phyloP scores from a whole-genome alignment of 2,113 vertebrate species.

The Caracal caracal region DNA sequence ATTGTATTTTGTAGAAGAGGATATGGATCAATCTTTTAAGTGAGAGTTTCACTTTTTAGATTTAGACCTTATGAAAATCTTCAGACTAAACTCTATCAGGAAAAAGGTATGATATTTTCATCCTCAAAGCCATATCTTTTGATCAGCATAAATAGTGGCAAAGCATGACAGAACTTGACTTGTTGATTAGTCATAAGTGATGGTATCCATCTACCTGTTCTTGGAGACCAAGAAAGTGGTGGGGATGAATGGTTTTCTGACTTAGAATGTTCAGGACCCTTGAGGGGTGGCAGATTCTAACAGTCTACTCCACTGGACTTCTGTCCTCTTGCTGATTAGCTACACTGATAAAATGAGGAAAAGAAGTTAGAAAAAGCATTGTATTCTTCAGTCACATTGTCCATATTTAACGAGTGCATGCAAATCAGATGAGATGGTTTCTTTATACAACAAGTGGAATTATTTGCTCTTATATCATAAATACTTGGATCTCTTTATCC shows the following conservation, averaged over 20 bases:
- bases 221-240: neutral
- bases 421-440: neutral
- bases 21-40: neutral
- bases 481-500: neutral
- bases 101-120: constrained; percentile 7
- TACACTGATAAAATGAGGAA: neutral
- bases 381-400: neutral
- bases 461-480: neutral
- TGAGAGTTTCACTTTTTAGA: constrained; percentile 1
- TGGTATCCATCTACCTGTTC: neutral
- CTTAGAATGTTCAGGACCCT: neutral
- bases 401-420: neutral
- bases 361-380: neutral
- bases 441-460: neutral
- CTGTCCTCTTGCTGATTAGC: neutral
- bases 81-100: constrained; percentile 4
- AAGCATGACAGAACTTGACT: neutral
- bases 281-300: neutral
- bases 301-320: neutral
- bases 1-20: neutral
- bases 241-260: neutral
- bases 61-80: constrained; percentile 1
- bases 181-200: neutral
- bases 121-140: neutral
- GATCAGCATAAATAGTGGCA: neutral